Base-by-base conservation (phyloP, 1,140 invertebrate genomes). In the Apis laboriosa region DNA sequence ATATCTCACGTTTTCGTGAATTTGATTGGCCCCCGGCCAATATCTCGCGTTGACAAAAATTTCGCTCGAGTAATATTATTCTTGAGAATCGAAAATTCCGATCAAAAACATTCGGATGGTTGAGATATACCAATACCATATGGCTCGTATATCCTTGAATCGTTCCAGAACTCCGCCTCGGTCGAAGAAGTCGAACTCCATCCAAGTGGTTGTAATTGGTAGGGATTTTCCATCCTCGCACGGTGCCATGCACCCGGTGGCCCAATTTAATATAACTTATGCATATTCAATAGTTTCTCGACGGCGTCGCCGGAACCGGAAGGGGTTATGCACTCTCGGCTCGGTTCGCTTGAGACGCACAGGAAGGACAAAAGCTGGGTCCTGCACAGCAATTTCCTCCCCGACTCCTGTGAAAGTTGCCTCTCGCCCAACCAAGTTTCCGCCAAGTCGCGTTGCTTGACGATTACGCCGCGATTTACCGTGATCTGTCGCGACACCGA, bases 251-350 rank as follows among this genome's bases (percentile, higher is more conserved):
- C 85, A 91, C 85, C 87, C 86, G 90, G 84, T 90, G 86, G 89
- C 85, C 89, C 88, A 93, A 92, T 92, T 93, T 91, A 92, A 92
- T 91, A 92, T 91, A 90, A 91, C 90, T 92, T 91, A 93, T 93
- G 92, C 90, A 93, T 93, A 93, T 93, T 92, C 92, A 92, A 93
- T 92, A 91, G 89, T 86, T 89, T 79, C 77, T 67, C 77, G 64
- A 56, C 82, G 73, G 49, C 79, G 34, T 67, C 78, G 74, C 66
- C 72, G 84, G 80, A 77, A 85, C 34, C 64, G 80, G 75, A 73
- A 72, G 67, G 77, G 83, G 75, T 77, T 80, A 73, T 84, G 82
- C 82, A 73, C 82, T 79, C 77, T 53, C 28, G 43, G 43, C 55
- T 43, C 53, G 67, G 49, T 28, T 60, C 24, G 63, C 61, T 21